These are phyloP conservation scores for Enteromius mattozi DNA, from an alignment of 2,797 vertebrate genomes.

Conservation along the genomic window DNA sequence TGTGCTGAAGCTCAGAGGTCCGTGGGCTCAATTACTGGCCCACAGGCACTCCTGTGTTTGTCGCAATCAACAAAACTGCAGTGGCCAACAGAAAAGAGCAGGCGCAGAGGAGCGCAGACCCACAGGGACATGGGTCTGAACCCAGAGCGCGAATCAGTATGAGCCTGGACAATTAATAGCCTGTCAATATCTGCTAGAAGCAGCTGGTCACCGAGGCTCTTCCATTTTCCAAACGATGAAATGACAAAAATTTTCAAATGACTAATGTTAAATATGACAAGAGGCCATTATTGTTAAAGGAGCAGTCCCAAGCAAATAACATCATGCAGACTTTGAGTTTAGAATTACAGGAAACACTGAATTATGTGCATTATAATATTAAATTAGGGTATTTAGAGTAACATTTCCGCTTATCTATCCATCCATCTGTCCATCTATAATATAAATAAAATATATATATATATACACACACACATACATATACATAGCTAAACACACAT, in stretches of 20 bases:
- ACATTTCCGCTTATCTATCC: neutral
- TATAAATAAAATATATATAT: too few relatives aligned
- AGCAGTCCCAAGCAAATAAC: slow-evolving; percentile 6
- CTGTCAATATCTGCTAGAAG: slow-evolving; percentile 49
- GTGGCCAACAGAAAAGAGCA: slow-evolving; percentile 40
- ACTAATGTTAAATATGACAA: slow-evolving; percentile 8
- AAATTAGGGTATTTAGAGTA: neutral
- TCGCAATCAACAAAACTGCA: slow-evolving; percentile 58
- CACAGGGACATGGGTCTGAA: slow-evolving; percentile 20
- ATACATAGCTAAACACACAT: too few relatives aligned
- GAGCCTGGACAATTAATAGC: slow-evolving; percentile 41
- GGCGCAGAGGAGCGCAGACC: slow-evolving; percentile 4
- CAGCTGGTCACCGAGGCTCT: slow-evolving; percentile 27
- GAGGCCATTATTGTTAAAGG: neutral
- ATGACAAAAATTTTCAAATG: neutral
- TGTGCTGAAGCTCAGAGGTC: slow-evolving; percentile 59
- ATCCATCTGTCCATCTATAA: too few relatives aligned
- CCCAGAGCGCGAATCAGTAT: slow-evolving; percentile 10
- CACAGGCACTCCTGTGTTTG: slow-evolving; percentile 52
- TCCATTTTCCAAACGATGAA: slow-evolving; percentile 31
- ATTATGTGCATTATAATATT: neutral
- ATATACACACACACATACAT: neutral
- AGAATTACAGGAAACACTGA: neutral
- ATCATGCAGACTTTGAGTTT: neutral
- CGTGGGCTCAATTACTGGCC: slow-evolving; percentile 53